Evolutionary conservation across 2,113 vertebrate genomes (phyloP), one percentile per base, ranked within the genome.

Genomic region (Megaceryle maxima): DNA sequence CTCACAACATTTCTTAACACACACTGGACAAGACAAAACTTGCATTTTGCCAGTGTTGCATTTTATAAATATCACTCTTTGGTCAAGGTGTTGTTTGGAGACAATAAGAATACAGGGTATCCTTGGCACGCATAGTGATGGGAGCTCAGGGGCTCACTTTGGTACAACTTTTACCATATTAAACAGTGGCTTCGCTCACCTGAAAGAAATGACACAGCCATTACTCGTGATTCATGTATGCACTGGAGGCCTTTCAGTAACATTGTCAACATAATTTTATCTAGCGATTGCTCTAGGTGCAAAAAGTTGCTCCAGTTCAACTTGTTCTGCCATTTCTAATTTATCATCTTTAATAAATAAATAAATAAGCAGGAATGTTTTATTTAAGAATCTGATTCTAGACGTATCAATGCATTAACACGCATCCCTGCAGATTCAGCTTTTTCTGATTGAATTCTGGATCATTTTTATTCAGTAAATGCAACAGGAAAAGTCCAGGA

Each of bases 321-420:
- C 64, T 53, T 92, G 29, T 88, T 69, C 94, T 90, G 83, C 81
- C 78, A 69, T 83, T 96, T 96, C 87, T 80, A 85, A 96, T 93
- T 83, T 83, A 83, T 48, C 70, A 84, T 69, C 72, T 91, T 83
- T 67, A 92, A 92, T 88, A 55, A 92, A 96, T 66, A 97, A 97
- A 95, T 39, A 95, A 96, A 90, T 73, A 94, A 44, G 66, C 9
- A 68, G 37, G 43, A 72, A 97, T 96, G 72, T 96, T 97, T 96
- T 98, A 97, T 94, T 98, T 95, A 97, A 96, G 90, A 96, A 97
- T 75, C 81, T 87, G 97, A 97, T 92, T 97, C 89, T 81, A 93
- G 83, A 96, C 69, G 80, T 74, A 96, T 95, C 87, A 95, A 75
- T 83, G 84, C 44, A 87, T 95, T 96, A 94, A 96, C 63, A 95